phyloP scores from a whole-genome alignment of 1,140 invertebrate genomes.

The Pseudomyrmex dendroicus region DNA sequence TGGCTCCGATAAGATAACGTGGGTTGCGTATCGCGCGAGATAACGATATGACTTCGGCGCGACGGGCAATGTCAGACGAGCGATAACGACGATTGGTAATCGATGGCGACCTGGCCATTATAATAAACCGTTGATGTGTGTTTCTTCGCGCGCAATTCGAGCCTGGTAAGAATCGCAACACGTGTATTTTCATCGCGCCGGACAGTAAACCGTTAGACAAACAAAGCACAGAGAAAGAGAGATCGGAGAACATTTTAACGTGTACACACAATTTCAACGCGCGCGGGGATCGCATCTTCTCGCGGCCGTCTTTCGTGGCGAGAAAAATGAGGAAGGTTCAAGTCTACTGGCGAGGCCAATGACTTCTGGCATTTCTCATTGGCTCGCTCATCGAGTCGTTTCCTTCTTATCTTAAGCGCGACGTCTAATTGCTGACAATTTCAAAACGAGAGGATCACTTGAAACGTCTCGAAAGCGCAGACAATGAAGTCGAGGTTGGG shows the following conservation, averaged over 20 bases:
- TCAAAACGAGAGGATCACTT: conserved; percentile 50
- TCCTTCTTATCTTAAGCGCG: not conserved
- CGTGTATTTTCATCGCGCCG: not conserved
- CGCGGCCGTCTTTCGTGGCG: not conserved
- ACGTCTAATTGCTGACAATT: conserved; percentile 64
- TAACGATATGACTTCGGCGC: no score
- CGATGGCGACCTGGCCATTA: no score
- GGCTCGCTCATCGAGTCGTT: conserved; percentile 8
- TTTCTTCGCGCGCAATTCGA: not conserved
- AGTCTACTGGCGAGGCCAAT: conserved; percentile 23
- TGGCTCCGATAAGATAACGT: no score
- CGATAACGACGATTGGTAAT: no score
- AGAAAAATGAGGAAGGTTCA: not conserved
- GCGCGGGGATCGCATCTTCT: not conserved
- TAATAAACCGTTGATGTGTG: not conserved
- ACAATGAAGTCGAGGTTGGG: conserved; percentile 56
- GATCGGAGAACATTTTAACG: no score
- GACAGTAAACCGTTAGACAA: not conserved
- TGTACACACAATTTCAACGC: not conserved
- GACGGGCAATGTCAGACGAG: no score
- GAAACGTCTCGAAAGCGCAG: conserved; percentile 31
- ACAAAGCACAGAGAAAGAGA: not conserved
- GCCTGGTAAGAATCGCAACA: not conserved
- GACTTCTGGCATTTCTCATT: conserved; percentile 21
- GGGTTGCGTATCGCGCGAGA: no score